Evolutionary conservation across 2,888 invertebrate genomes (phyloP), one percentile per base, ranked within the genome.

Genomic region (Hyalella azteca): DNA sequence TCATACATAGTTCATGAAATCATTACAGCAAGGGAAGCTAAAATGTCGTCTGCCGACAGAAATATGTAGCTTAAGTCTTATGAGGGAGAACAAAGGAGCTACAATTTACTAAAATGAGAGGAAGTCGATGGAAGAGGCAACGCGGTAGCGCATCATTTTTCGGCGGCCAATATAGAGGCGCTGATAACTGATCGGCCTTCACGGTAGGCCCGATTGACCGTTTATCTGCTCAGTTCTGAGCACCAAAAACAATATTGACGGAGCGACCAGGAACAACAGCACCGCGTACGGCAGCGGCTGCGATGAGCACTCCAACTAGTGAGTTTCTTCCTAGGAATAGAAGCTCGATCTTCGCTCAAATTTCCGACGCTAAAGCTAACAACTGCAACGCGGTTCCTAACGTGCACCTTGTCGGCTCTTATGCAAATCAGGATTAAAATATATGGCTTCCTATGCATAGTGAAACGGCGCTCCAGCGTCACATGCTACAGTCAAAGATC

Each of bases 151-250:
- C 54, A 54, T 54, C 54, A n/a, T 54, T 54, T 50, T 54, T 22
- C 11, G 54, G 54, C 54, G 13, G 54, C 54, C 54, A 54, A 54
- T 54, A 54, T 54, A 29, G 54, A 26, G 54, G 54, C 54, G 54
- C 54, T 54, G 54, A 54, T 54, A 54, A 54, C 54, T 54, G 54
- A 54, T 54, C 54, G 54, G 54, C 54, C 54, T 54, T 54, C 54
- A 54, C 54, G 54, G 54, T 54, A 29, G 22, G 54, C 54, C 54
- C 54, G 54, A 54, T 54, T 54, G 54, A 54, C 54, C 54, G 54
- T 54, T 54, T 54, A 54, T 54, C 54, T 54, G 54, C 9, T 22
- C 54, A 54, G 54, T 54, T 54, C 54, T 54, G 54, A 29, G 54
- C 54, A 54, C 54, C 54, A 54, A 54, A 54, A 54, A 54, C 54